These are phyloP conservation scores for Tanypteryx hageni DNA, from an alignment of 2,888 invertebrate species.

Conservation along the genomic window DNA sequence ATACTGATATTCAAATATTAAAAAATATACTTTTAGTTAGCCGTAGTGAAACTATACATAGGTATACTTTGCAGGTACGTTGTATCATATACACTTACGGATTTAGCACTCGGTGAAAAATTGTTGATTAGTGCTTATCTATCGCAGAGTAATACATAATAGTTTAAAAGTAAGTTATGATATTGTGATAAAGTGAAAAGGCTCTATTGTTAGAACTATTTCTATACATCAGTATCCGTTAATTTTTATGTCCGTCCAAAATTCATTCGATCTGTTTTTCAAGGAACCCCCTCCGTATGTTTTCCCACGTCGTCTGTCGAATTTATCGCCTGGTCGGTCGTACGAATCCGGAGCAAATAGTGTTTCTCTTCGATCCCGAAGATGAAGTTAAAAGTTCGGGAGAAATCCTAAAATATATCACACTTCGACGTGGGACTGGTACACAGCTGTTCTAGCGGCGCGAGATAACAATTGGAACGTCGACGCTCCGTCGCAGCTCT, in stretches of 20 bases:
- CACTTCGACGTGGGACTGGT: not conserved
- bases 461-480: conserved; percentile 22
- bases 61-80: too few relatives aligned
- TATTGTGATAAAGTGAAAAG: not conserved
- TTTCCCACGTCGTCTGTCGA: not conserved
- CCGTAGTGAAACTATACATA: too few relatives aligned
- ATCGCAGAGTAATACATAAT: too few relatives aligned
- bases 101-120: too few relatives aligned
- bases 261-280: not conserved
- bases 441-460: not conserved
- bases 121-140: too few relatives aligned
- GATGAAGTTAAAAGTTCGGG: not conserved
- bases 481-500: not conserved
- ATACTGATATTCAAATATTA: too few relatives aligned
- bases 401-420: conserved; percentile 10
- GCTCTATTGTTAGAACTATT: not conserved
- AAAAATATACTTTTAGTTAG: too few relatives aligned
- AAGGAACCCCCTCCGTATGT: not conserved
- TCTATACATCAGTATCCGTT: not conserved
- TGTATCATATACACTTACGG: too few relatives aligned
- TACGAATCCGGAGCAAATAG: not conserved
- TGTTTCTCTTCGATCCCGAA: not conserved
- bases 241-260: not conserved
- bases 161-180: too few relatives aligned
- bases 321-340: not conserved